Evolutionary conservation across 1,140 invertebrate species (phyloP).

Genomic region (Lepidotrigona ventralis): DNA sequence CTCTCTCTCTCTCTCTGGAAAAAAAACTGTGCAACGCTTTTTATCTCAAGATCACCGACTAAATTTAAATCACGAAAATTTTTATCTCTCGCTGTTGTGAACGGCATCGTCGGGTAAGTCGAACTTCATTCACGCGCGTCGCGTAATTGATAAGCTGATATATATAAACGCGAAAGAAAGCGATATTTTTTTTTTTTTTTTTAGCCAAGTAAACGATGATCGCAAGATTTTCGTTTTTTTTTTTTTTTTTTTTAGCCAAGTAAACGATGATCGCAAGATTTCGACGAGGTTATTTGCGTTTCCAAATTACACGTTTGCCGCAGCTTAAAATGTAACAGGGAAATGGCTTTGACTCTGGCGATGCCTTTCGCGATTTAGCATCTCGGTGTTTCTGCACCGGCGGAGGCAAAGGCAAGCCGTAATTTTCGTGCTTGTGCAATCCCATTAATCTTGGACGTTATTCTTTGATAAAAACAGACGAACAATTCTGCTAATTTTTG

Average conservation of each 20-base stretch:
- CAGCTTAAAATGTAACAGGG: not conserved
- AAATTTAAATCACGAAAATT: slow-evolving; percentile 41
- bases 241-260: not conserved
- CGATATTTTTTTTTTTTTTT: not conserved
- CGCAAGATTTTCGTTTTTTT: too few species aligned
- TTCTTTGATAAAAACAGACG: too few species aligned
- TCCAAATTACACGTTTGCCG: too few species aligned
- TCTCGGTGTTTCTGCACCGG: too few species aligned
- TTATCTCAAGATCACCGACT: slow-evolving; percentile 39
- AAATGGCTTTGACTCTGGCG: not conserved
- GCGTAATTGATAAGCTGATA: not conserved
- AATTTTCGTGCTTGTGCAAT: not conserved
- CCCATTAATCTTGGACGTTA: too few species aligned
- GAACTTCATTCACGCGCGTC: not conserved
- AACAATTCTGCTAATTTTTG: not conserved
- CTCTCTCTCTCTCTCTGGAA: not conserved
- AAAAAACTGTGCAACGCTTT: slow-evolving; percentile 14
- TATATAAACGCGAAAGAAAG: not conserved
- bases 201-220: too few species aligned
- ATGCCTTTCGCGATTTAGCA: not conserved
- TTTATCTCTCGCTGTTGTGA: not conserved
- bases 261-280: not conserved
- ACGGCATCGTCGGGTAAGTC: not conserved
- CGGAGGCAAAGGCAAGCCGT: not conserved
- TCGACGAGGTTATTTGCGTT: not conserved